Evolutionary conservation across 2,888 invertebrate genomes (phyloP).

Genomic region (Andrena hattorfiana): DNA sequence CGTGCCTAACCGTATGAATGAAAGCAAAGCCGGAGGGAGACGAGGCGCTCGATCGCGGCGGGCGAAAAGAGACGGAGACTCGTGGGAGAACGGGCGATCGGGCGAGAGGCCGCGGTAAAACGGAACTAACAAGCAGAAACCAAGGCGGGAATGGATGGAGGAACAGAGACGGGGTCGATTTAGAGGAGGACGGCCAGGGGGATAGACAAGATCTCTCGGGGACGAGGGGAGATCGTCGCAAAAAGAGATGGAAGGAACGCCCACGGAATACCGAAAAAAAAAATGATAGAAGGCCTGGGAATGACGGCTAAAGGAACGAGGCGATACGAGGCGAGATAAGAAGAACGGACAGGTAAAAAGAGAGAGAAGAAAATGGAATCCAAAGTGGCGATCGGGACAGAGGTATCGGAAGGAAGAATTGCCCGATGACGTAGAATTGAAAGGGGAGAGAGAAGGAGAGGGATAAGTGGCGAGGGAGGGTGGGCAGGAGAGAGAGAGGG

Average conservation of each 20-base stretch:
- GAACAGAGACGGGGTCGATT: neutral
- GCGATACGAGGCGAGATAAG: neutral
- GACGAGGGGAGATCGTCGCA: neutral
- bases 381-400: neutral
- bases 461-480: neutral
- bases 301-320: neutral
- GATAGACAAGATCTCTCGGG: neutral
- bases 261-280: neutral
- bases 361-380: neutral
- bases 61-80: neutral
- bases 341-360: neutral
- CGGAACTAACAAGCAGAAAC: neutral
- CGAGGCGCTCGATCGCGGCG: neutral
- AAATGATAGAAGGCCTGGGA: neutral
- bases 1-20: conserved; percentile 50
- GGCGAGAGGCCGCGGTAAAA: neutral
- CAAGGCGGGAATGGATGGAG: neutral
- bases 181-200: neutral
- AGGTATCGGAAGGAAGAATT: conserved; percentile 12
- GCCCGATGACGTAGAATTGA: neutral
- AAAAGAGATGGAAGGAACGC: conserved; percentile 6
- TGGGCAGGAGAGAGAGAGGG: conserved; percentile 9
- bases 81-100: neutral
- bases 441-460: conserved; percentile 1
- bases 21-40: conserved; percentile 21